Evolutionary conservation across 2,113 vertebrate species (phyloP).

Genomic region (Amphiprion ocellaris): DNA sequence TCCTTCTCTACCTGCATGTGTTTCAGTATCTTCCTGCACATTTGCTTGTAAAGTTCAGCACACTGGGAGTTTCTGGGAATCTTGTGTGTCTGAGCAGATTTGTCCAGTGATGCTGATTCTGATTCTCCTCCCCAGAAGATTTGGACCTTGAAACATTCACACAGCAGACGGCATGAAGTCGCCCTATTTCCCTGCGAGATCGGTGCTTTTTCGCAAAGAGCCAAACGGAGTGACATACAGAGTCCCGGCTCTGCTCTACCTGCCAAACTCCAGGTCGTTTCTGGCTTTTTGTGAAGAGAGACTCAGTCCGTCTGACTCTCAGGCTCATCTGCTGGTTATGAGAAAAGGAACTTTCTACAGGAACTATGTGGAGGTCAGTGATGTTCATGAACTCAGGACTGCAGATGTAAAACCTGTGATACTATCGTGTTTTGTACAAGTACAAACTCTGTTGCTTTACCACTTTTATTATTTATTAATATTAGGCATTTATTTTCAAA

Average conservation of each 20-base stretch:
- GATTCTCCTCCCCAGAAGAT: slow-evolving; percentile 3
- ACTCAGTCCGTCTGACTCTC: slow-evolving; percentile 88
- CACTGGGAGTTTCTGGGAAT: not conserved
- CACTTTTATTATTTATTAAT: too few species aligned
- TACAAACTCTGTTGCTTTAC: not conserved
- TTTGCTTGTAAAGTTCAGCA: not conserved
- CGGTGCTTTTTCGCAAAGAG: slow-evolving; percentile 91
- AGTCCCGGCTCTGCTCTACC: slow-evolving; percentile 90
- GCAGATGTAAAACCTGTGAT: not conserved
- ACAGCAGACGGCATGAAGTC: slow-evolving; percentile 84
- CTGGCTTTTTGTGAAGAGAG: slow-evolving; percentile 95
- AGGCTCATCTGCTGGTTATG: slow-evolving; percentile 93
- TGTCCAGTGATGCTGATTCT: not conserved
- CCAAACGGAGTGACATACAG: slow-evolving; percentile 91
- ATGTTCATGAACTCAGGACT: not conserved
- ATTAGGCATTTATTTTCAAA: too few species aligned
- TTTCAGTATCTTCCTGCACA: not conserved
- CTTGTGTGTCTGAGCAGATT: not conserved
- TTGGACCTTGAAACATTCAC: slow-evolving; percentile 16
- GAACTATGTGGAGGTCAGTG: slow-evolving; percentile 90
- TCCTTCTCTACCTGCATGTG: not conserved
- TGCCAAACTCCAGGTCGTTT: slow-evolving; percentile 85
- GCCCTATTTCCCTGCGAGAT: slow-evolving; percentile 86
- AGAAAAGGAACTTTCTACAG: slow-evolving; percentile 87
- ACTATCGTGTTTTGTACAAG: not conserved